Conservation (phyloP, 2,797 vertebrate species). For the Paedocypris micromegethes region DNA sequence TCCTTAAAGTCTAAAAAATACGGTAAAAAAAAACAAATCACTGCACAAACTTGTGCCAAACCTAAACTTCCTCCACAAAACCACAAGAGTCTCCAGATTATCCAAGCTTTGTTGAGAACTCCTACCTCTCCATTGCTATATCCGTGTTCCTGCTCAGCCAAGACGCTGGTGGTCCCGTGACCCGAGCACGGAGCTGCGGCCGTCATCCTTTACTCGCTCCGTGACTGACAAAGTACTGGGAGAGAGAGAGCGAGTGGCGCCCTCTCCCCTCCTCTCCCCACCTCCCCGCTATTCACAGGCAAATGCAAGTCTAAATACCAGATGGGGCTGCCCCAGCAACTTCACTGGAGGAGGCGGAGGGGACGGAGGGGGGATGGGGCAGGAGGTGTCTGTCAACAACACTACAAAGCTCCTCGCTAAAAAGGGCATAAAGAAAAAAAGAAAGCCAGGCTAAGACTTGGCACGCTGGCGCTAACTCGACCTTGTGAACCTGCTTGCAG, state of each 20-base stretch:
- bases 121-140: constrained; percentile 61
- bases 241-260: constrained; percentile 47
- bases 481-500: constrained; percentile 35
- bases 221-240: constrained; percentile 42
- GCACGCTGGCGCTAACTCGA: constrained; percentile 57
- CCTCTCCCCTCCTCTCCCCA: constrained; percentile 47
- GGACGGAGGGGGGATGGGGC: constrained; percentile 44
- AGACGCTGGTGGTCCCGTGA: constrained; percentile 48
- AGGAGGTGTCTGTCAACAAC: constrained; percentile 43
- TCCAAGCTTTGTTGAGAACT: background rate
- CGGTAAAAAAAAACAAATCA: too few species aligned
- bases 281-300: constrained; percentile 63
- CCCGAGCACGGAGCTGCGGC: constrained; percentile 39
- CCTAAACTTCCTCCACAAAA: background rate
- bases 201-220: constrained; percentile 49
- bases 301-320: constrained; percentile 65
- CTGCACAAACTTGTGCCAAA: background rate
- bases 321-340: constrained; percentile 64
- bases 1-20: too few species aligned
- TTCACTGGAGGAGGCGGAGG: constrained; percentile 43
- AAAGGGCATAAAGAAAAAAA: constrained; percentile 19
- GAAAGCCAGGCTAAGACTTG: constrained; percentile 51
- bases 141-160: constrained; percentile 49
- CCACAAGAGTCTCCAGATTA: background rate
- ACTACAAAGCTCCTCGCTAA: constrained; percentile 43